These are phyloP conservation scores for Mormyrops boulengeri DNA, from an alignment of 2,797 vertebrate species.

Conservation along the genomic window DNA sequence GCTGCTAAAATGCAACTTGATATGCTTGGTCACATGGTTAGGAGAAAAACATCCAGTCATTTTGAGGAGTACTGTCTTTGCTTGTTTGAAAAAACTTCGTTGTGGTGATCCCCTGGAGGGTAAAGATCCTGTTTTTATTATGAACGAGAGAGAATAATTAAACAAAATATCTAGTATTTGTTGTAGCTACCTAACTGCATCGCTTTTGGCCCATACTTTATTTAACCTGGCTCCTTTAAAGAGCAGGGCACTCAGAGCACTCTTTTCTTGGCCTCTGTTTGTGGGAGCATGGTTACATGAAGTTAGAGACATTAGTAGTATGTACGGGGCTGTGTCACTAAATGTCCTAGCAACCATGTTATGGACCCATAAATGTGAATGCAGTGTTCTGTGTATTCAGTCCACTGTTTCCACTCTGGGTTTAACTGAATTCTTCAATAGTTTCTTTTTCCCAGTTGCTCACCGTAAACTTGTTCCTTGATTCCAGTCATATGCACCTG, in stretches of 20 bases:
- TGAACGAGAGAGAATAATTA: not conserved
- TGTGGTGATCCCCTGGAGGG: not conserved
- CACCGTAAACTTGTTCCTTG: not conserved
- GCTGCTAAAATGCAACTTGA: not conserved
- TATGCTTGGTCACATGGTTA: not conserved
- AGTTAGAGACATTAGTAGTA: not conserved
- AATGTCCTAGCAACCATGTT: not conserved
- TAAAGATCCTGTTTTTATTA: not conserved
- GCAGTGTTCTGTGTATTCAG: not conserved
- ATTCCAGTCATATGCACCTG: not conserved
- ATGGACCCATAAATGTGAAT: not conserved
- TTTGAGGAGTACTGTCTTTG: not conserved
- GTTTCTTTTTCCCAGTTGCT: not conserved
- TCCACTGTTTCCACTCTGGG: not conserved
- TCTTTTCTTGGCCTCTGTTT: not conserved
- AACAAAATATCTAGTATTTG: not conserved
- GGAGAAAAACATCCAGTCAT: not conserved
- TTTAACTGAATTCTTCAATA: not conserved
- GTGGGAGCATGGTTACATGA: not conserved
- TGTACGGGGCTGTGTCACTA: not conserved
- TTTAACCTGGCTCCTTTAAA: not conserved
- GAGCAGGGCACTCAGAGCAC: not conserved
- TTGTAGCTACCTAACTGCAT: not conserved
- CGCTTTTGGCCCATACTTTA: not conserved
- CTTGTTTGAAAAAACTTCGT: not conserved